A percentile compares a stretch with the other conserved stretches of the same genome.
Evolutionary conservation across 2,888 invertebrate species (phyloP).

Genomic region (Oxystoma pomonae): DNA sequence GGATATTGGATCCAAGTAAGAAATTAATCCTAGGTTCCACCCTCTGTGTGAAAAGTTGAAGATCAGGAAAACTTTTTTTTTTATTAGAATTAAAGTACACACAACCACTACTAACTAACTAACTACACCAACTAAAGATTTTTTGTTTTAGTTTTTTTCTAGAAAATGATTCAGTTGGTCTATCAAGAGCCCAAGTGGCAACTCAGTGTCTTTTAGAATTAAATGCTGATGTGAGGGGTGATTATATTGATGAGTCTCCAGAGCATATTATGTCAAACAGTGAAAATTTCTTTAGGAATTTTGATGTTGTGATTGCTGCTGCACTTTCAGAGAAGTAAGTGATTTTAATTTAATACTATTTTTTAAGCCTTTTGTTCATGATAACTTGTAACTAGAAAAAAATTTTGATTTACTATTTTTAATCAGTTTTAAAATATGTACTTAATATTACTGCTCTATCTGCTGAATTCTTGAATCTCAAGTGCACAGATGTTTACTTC

Average conservation of each 20-base stretch:
- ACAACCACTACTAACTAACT: too few relatives aligned
- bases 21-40: too few relatives aligned
- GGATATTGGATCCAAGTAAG: constrained; percentile 89
- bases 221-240: constrained; percentile 90
- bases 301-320: constrained; percentile 82
- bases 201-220: constrained; percentile 81
- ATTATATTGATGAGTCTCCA: constrained; percentile 85
- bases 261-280: constrained; percentile 82
- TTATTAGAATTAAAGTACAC: too few relatives aligned
- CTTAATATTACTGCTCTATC: too few relatives aligned
- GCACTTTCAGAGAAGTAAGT: constrained; percentile 66
- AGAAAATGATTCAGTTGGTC: constrained; percentile 74
- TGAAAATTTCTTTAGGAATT: constrained; percentile 83
- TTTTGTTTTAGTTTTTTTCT: constrained; percentile 75
- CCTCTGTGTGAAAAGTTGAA: too few relatives aligned
- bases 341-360: not conserved
- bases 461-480: too few relatives aligned
- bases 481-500: too few relatives aligned
- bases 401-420: too few relatives aligned
- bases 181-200: constrained; percentile 79
- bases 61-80: too few relatives aligned
- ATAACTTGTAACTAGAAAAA: too few relatives aligned
- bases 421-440: too few relatives aligned
- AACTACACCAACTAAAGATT: constrained; percentile 3
- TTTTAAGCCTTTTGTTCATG: not conserved